Conservation (phyloP, 2,797 vertebrate species). For the Channa striata region DNA sequence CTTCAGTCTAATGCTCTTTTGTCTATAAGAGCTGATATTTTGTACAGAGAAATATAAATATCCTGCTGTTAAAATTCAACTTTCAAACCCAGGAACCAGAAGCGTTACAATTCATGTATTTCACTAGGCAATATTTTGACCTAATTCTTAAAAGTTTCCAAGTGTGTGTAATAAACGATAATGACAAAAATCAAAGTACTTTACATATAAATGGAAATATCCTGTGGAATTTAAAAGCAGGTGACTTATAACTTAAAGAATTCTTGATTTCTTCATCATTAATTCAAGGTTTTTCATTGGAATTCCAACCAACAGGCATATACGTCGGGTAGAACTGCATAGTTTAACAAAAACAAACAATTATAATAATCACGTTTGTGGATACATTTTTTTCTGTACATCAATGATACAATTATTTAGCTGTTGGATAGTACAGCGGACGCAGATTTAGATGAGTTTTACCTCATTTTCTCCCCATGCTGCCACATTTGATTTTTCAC, state of each 20-base stretch:
- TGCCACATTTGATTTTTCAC: constrained; percentile 71
- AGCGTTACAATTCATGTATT: constrained; percentile 11
- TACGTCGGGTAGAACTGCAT: too few species aligned
- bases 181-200: background rate
- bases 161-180: background rate
- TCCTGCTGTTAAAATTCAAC: constrained; percentile 27
- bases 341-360: background rate
- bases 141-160: background rate
- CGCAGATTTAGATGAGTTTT: too few species aligned
- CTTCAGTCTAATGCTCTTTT: constrained; percentile 42
- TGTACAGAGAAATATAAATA: constrained; percentile 19
- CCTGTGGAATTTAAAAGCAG: background rate
- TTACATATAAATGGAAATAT: background rate
- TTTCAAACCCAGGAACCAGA: background rate
- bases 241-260: too few species aligned
- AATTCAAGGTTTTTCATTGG: background rate
- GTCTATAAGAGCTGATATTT: constrained; percentile 45
- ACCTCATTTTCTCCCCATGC: constrained; percentile 48
- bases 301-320: background rate
- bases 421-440: too few species aligned
- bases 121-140: background rate
- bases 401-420: too few species aligned
- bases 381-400: too few species aligned
- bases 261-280: background rate
- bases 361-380: background rate